phyloP scores from a whole-genome alignment of 2,113 vertebrate species.

The Rhea americana region DNA sequence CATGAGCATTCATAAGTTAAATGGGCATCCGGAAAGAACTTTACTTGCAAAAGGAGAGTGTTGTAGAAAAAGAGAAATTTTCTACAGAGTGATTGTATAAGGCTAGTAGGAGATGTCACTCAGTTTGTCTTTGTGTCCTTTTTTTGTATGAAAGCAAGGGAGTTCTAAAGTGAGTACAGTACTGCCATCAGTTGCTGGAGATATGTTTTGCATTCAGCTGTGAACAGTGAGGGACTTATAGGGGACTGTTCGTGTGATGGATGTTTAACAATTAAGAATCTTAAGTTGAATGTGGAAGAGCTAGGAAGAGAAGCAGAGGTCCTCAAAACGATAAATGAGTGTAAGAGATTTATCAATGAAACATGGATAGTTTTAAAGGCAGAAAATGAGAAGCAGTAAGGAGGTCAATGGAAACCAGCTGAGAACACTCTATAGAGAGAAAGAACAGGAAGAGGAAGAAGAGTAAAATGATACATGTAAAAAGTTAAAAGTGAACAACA shows the following conservation, averaged over 20 bases:
- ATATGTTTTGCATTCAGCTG: not conserved
- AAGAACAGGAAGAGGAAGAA: not conserved
- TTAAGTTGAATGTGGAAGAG: not conserved
- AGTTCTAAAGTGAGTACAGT: not conserved
- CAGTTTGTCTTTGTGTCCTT: not conserved
- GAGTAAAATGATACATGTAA: not conserved
- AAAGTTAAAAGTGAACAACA: not conserved
- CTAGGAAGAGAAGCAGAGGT: slow-evolving; percentile 5
- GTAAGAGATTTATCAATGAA: slow-evolving; percentile 31
- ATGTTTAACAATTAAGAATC: slow-evolving; percentile 32
- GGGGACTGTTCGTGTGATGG: not conserved
- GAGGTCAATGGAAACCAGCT: not conserved
- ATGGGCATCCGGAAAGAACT: not conserved
- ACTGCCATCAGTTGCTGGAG: not conserved
- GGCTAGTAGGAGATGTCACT: not conserved
- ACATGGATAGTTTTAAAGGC: not conserved
- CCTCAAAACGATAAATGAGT: not conserved
- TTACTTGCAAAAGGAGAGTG: not conserved
- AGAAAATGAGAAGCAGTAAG: not conserved
- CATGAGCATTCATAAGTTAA: not conserved
- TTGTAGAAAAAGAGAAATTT: not conserved
- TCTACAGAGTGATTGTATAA: not conserved
- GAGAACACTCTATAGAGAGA: not conserved
- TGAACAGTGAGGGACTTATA: not conserved
- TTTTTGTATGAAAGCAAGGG: not conserved